These are phyloP conservation scores for Umimayanthus kanabou DNA, from an alignment of 92 coral and sea anemone genomes.

Conservation along the genomic window DNA sequence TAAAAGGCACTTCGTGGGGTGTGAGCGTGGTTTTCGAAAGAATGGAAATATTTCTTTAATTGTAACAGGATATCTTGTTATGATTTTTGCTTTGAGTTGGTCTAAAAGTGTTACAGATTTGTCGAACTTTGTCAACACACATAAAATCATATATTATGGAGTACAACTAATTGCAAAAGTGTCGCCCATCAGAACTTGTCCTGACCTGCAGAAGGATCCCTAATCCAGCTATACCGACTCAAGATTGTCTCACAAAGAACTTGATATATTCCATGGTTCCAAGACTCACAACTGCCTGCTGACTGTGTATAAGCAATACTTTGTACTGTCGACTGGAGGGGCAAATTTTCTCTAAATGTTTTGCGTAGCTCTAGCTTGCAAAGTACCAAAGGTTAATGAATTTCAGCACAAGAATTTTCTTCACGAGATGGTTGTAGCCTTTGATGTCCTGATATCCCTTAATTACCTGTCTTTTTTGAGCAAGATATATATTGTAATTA, in stretches of 20 bases:
- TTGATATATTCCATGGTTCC: too few relatives aligned
- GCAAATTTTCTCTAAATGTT: not conserved
- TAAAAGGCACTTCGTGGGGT: not conserved
- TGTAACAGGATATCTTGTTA: slow-evolving; percentile 57
- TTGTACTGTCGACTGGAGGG: not conserved
- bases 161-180: not conserved
- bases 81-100: slow-evolving; percentile 68
- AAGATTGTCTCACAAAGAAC: not conserved
- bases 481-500: not conserved
- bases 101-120: slow-evolving; percentile 40
- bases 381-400: not conserved
- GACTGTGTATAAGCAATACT: not conserved
- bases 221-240: not conserved
- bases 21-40: not conserved
- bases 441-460: not conserved
- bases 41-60: slow-evolving; percentile 14
- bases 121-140: slow-evolving; percentile 18
- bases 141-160: slow-evolving; percentile 17
- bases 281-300: not conserved
- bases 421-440: not conserved
- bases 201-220: too few relatives aligned
- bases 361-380: not conserved
- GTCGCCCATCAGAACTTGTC: not conserved
- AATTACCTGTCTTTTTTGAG: not conserved
- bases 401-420: not conserved